Percentiles rank a stretch among this genome's conserved stretches.
These are phyloP conservation scores for Rhyacophila evoluta DNA, from an alignment of 2,888 invertebrate species.

Conservation along the genomic window DNA sequence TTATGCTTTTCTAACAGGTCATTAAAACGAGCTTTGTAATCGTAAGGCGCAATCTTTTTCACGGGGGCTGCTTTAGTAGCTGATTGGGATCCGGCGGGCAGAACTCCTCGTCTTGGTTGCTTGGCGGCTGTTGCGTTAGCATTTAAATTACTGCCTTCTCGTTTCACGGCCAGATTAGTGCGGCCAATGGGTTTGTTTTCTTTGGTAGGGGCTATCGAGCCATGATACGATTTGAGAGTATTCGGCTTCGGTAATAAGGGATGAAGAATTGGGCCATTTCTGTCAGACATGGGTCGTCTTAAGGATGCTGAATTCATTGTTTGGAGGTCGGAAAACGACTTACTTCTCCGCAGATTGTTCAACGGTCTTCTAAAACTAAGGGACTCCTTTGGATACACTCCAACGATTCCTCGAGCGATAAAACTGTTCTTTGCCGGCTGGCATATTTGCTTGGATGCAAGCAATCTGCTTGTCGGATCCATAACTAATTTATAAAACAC, in stretches of 20 bases:
- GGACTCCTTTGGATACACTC: constrained; percentile 37
- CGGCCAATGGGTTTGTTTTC: constrained; percentile 44
- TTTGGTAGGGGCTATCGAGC: constrained; percentile 40
- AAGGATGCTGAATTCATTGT: background rate
- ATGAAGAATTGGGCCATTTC: constrained; percentile 44
- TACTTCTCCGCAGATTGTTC: constrained; percentile 44
- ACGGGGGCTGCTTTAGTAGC: background rate
- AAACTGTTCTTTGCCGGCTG: constrained; percentile 42
- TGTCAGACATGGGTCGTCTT: constrained; percentile 45
- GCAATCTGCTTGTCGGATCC: constrained; percentile 43
- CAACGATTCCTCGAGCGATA: constrained; percentile 27
- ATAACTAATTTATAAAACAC: constrained; percentile 27
- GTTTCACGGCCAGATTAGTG: constrained; percentile 26
- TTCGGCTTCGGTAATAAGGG: constrained; percentile 36
- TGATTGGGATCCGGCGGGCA: background rate
- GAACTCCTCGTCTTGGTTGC: constrained; percentile 20
- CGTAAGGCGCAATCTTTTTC: constrained; percentile 66
- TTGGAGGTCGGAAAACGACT: constrained; percentile 49
- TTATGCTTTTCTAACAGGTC: constrained; percentile 66
- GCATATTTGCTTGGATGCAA: constrained; percentile 35
- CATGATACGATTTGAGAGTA: constrained; percentile 21
- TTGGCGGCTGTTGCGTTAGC: constrained; percentile 33
- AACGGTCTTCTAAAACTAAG: constrained; percentile 33
- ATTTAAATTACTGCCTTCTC: constrained; percentile 27
- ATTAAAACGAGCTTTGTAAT: constrained; percentile 67